Conservation (phyloP, 2,797 vertebrate species). For the Chanos chanos region DNA sequence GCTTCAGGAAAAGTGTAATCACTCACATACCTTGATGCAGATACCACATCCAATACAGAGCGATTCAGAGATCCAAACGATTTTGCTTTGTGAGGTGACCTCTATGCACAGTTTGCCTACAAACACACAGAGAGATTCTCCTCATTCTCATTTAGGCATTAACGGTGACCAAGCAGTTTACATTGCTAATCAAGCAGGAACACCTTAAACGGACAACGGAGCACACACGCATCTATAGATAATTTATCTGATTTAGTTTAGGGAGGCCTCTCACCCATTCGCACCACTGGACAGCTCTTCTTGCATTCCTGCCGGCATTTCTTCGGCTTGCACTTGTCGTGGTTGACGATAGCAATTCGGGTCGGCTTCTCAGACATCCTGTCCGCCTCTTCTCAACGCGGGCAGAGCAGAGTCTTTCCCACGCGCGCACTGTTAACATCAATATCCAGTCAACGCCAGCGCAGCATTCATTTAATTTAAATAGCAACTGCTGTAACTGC, state of each 20-base stretch:
- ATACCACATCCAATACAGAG: constrained; percentile 98
- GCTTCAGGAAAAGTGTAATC: too few species aligned
- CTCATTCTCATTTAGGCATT: too few species aligned
- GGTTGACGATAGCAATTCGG: constrained; percentile 98
- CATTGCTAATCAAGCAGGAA: too few species aligned
- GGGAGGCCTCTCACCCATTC: constrained; percentile 92
- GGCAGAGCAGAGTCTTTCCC: not conserved
- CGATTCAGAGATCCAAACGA: constrained; percentile 97
- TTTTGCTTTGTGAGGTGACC: constrained; percentile 88
- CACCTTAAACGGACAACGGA: too few species aligned
- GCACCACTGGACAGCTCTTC: constrained; percentile 97
- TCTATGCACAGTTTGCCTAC: constrained; percentile 97
- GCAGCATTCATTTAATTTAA: too few species aligned
- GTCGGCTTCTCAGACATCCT: constrained; percentile 21
- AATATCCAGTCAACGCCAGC: not conserved
- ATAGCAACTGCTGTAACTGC: too few species aligned
- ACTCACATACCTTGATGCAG: constrained; percentile 87
- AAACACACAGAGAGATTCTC: too few species aligned
- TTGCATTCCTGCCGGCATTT: constrained; percentile 98
- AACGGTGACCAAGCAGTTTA: too few species aligned
- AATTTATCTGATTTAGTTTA: too few species aligned
- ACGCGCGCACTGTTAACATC: not conserved
- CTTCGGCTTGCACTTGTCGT: constrained; percentile 98
- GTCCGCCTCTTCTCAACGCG: not conserved
- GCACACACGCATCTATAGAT: too few species aligned